Evolutionary conservation across 2,113 vertebrate genomes (phyloP).

Genomic region (Pollachius pollachius): DNA sequence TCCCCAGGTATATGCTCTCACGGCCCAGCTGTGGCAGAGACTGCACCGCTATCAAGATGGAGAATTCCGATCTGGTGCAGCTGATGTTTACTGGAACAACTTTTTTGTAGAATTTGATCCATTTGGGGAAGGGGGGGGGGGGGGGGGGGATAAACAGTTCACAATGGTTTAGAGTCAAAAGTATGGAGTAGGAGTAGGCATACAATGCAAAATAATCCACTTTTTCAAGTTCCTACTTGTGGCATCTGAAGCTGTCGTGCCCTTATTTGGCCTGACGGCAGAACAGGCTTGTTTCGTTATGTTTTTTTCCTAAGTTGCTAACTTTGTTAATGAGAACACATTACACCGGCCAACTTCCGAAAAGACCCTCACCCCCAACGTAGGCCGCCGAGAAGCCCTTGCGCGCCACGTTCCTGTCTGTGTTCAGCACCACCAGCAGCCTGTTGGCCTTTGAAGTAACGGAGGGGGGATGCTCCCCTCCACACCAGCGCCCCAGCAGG

Average conservation of each 20-base stretch:
- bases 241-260: too few relatives aligned
- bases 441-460: conserved; percentile 81
- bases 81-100: conserved; percentile 93
- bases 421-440: conserved; percentile 85
- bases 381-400: conserved; percentile 87
- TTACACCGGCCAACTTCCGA: neutral
- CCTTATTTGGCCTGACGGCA: too few relatives aligned
- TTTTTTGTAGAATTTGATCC: conserved; percentile 38
- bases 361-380: conserved; percentile 81
- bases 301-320: too few relatives aligned
- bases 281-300: too few relatives aligned
- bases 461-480: conserved; percentile 69
- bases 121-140: too few relatives aligned
- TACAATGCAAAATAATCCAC: too few relatives aligned
- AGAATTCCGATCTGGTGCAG: conserved; percentile 93
- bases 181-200: too few relatives aligned
- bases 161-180: neutral
- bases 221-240: too few relatives aligned
- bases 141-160: neutral
- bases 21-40: conserved; percentile 83
- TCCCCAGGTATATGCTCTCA: conserved; percentile 88
- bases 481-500: conserved; percentile 88
- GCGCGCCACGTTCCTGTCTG: conserved; percentile 82
- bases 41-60: conserved; percentile 85
- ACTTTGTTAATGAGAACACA: neutral